Percentiles rank a stretch among this genome's conserved stretches.
Evolutionary conservation across 37 sponge, comb jelly and placozoan species (phyloP).

Genomic region (Axinella damicornis): DNA sequence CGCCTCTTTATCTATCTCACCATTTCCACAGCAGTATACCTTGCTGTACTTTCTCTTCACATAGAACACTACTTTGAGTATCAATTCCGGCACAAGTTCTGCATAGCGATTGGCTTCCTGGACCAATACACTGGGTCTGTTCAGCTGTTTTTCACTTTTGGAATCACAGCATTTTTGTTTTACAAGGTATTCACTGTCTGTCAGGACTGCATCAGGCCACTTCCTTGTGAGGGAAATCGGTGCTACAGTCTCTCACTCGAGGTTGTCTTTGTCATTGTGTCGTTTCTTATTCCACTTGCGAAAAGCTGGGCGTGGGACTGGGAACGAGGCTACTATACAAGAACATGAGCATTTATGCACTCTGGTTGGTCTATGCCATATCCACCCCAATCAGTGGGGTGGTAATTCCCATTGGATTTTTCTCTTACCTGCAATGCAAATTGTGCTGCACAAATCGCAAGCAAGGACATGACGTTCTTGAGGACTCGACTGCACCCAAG

Average conservation of each 20-base stretch:
- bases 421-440: not conserved
- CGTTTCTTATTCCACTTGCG: not conserved
- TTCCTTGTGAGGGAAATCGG: not conserved
- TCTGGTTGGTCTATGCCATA: constrained; percentile 1
- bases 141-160: constrained; percentile 4
- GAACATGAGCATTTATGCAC: not conserved
- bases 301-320: not conserved
- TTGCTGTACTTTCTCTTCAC: not conserved
- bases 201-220: not conserved
- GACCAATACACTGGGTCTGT: constrained; percentile 23
- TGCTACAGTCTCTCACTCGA: not conserved
- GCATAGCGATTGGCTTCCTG: constrained; percentile 1
- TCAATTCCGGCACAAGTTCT: not conserved
- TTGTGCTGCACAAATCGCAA: not conserved
- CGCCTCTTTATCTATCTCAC: constrained; percentile 6
- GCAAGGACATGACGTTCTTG: too few species aligned
- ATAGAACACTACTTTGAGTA: constrained; percentile 5
- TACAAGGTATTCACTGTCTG: not conserved
- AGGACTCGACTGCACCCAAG: too few species aligned
- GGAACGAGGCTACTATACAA: not conserved
- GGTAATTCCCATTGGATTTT: not conserved
- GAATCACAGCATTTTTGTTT: not conserved
- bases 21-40: constrained; percentile 1
- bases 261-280: not conserved
- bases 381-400: constrained; percentile 1